Conservation (phyloP, 2,797 vertebrate genomes). For the Zenarchopterus dispar region DNA sequence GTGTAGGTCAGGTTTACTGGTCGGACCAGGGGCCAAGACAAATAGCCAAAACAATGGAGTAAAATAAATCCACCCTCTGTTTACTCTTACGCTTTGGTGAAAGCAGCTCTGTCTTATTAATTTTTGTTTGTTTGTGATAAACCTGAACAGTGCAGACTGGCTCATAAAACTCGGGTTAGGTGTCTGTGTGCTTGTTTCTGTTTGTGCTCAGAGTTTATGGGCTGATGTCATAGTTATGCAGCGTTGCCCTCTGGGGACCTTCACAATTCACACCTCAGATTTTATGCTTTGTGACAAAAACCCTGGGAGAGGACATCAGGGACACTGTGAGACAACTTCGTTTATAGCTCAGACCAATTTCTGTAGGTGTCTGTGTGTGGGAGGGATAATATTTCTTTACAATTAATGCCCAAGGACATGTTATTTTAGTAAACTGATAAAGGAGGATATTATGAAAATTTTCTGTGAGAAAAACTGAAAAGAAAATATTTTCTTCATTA, state of each 20-base stretch:
- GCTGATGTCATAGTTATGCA: constrained; percentile 80
- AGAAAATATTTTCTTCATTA: constrained; percentile 23
- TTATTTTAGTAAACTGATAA: constrained; percentile 16
- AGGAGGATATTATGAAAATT: constrained; percentile 17
- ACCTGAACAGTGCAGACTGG: constrained; percentile 17
- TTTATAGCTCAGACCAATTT: constrained; percentile 45
- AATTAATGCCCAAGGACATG: constrained; percentile 24
- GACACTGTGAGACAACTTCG: constrained; percentile 58
- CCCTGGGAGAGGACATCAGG: constrained; percentile 52
- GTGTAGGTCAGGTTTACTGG: neutral
- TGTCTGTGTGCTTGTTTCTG: constrained; percentile 36
- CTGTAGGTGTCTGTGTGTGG: constrained; percentile 11
- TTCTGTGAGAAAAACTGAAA: neutral
- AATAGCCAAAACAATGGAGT: neutral
- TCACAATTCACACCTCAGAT: constrained; percentile 75
- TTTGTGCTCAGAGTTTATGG: constrained; percentile 50
- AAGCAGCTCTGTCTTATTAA: constrained; percentile 22
- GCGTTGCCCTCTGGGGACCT: constrained; percentile 61
- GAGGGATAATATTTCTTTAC: constrained; percentile 13
- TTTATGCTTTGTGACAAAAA: constrained; percentile 63
- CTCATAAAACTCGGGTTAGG: constrained; percentile 49
- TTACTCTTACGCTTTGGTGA: neutral
- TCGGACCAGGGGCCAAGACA: constrained; percentile 15
- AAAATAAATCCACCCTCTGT: neutral
- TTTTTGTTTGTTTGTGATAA: constrained; percentile 34